Base-by-base conservation (phyloP, 1,140 invertebrate species). In the Euwallacea similis region DNA sequence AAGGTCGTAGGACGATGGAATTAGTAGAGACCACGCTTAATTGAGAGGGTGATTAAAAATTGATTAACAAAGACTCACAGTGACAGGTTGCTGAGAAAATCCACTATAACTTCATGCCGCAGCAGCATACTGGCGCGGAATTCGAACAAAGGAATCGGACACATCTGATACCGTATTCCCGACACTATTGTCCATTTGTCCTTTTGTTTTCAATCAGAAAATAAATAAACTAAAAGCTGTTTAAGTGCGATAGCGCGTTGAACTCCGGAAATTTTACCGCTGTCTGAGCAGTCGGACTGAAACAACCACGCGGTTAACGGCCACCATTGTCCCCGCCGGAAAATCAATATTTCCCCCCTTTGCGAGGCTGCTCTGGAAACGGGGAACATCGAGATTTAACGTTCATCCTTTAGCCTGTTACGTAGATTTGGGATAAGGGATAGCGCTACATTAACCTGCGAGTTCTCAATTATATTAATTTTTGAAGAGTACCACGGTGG, bases 261-360 rank as follows among this genome's bases (percentile, higher is more conserved):
- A 58, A 58, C 55, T 33, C 55, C n/a, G 55, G 55, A 58, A 58
- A 41, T 58, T 58, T 33, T 15, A 10, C 4, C 55, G 13, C n/a
- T 58, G 55, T 33, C 55, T 16, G n/a, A 58, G 10, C 21, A 41
- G 9, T 16, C 7, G 55, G 16, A 58, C n/a, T 10, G 16, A 58
- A 58, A 58, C 55, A 58, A 58, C 55, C 55, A 58, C 55, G 55
- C 55, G 55, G 55, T 58, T 58, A 58, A 58, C 55, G 55, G 13
- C 55, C 55, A 21, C 55, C 55, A 58, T 58, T 58, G 55, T 58
- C 55, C 21, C 16, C 13, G 55, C n/a, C 55, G 13, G 55, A 41
- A 50, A 50, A 58, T 58, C 55, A 41, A 58, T 58, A 58, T 58
- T 58, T 58, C 16, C 55, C 15, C n/a, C 55, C 13, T 11, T 53